Evolutionary conservation across 2,888 invertebrate species (phyloP), one percentile per base, ranked within the genome.

Genomic region (Melipona bicolor): DNA sequence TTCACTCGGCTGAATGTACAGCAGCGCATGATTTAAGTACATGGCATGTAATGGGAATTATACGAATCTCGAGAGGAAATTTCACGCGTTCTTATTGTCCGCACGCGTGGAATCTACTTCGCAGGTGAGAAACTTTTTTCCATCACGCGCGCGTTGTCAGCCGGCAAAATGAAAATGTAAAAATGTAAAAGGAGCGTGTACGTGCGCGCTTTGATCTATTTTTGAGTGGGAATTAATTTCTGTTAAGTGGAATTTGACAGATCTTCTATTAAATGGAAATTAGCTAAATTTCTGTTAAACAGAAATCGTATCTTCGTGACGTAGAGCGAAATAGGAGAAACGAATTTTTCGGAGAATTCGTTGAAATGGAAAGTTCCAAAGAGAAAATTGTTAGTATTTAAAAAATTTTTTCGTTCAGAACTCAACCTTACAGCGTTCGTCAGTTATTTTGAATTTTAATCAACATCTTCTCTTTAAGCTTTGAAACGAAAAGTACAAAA

Each of bases 11-110:
- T 24, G 82, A 82, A 67, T 62, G 61, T 59, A 67, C 50, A n/a
- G 69, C 62, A 32, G 54, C 65, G 69, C 77, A 73, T 73, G 64
- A 82, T 82, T 73, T 70, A 81, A 77, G 49, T 72, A 81, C 77
- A 74, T 21, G 49, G 1, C 21, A 32, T 61, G 75, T 76, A 75
- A 71, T 43, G 65, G 43, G 75, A 75, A 80, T 65, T 59, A 56
- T 68, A 43, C 73, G 54, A 36, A 49, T 65, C 36, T 74, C 50
- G 36, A 36, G 50, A 49, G n/a, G 56, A 32, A 56, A 43, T 49
- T 52, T 50, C 50, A 27, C 49, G 54, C 21, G 36, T 69, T n/a
- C 65, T 43, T 77, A 71, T 67, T 52, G 50, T 65, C 32, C 21
- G n/a, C 24, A 4, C 27, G 11, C 11, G 32, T 32, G 32, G 32